Base-by-base conservation (phyloP, 2,888 invertebrate genomes). In the Caenorhabditis afra region DNA sequence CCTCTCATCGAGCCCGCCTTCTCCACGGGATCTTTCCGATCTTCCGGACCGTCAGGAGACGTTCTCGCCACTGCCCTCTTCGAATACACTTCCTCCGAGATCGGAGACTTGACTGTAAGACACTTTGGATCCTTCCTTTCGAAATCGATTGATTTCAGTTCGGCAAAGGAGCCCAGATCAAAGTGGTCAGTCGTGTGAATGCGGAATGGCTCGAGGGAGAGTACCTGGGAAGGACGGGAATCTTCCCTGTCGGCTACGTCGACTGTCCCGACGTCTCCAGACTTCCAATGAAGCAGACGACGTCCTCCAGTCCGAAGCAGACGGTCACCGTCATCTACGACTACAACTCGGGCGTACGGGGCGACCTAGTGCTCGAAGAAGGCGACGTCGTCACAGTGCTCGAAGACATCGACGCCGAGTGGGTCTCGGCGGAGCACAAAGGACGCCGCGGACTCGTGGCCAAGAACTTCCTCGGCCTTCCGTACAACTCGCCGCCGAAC, bases 121-220 rank as follows among this genome's bases (percentile, higher is more conserved):
- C 35, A 22, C 11, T 23, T 23, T n/a, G 5, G 20, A 23, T 23
- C n/a, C 3, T 14, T 3, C 1, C 41, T 11, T 41, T 2, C 41
- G 2, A 37, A 3, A 55, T 52, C 1, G 23, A 14, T 3, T 37
- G 8, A 5, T 39, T 50, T 81, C 67, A 88, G 88, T 88, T 88
- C 75, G 57, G 77, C 14, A 75, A 77, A 10, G 84, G 82, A 49
- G 81, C 86, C 20, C 41, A 59, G 23, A 87, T 88, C 35, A 45
- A 49, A 0, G 77, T 89, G 3, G 66, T 79, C n/a, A 81, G 83
- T 35, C 79, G 83, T 37, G 81, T 87, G 11, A 82, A 79, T 58
- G 80, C 75, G 11, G 87, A 89, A 64, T 89, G 89, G 89, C 66
- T 87, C 1, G 80, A 83, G n/a, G 89, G 89, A 12, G 82, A 87